phyloP scores from a whole-genome alignment of 37 sponge, comb jelly and placozoan species.

The Aphrocallistes beatrix region DNA sequence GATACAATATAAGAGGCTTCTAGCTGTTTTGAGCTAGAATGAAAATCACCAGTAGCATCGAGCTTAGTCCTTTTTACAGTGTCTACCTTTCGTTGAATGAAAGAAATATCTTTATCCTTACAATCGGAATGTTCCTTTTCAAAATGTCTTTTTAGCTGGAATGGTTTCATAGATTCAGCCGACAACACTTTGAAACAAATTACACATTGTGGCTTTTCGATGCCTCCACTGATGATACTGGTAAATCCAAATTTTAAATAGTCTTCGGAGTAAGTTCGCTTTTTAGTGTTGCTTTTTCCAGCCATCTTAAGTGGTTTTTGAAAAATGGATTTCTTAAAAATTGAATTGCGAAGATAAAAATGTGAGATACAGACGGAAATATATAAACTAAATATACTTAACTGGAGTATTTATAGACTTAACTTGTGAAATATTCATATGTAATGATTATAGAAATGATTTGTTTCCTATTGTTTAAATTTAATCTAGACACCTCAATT shows the following conservation, averaged over 20 bases:
- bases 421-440: not conserved
- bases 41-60: not conserved
- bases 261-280: not conserved
- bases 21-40: constrained; percentile 1
- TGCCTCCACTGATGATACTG: not conserved
- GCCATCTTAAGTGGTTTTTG: not conserved
- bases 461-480: not conserved
- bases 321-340: not conserved
- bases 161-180: constrained; percentile 10
- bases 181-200: not conserved
- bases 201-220: not conserved
- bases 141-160: constrained; percentile 14
- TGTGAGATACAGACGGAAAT: not conserved
- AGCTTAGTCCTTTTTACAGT: constrained; percentile 10
- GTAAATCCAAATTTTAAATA: not conserved
- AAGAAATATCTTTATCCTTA: constrained; percentile 18
- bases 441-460: not conserved
- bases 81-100: constrained; percentile 4
- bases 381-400: not conserved
- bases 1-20: constrained; percentile 13
- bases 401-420: not conserved
- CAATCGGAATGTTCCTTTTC: constrained; percentile 11
- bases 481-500: not conserved
- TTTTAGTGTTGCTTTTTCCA: not conserved
- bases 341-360: not conserved